Evolutionary conservation across 2,888 invertebrate genomes (phyloP).

Genomic region (Sipunculus nudus): DNA sequence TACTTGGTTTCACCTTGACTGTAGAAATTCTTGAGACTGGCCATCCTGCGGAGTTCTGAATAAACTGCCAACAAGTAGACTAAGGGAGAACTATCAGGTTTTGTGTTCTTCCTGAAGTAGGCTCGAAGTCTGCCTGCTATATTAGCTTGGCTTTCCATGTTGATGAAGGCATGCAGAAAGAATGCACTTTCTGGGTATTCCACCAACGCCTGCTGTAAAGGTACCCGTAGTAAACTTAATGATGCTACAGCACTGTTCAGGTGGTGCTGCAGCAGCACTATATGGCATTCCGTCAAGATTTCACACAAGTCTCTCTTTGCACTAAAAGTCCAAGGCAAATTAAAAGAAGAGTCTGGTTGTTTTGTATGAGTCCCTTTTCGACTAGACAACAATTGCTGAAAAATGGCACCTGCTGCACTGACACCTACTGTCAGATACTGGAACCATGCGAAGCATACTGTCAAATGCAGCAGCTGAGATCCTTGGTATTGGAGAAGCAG

Average conservation of each 20-base stretch:
- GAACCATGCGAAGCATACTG: constrained; percentile 55
- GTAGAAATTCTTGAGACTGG: no score
- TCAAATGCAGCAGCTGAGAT: constrained; percentile 27
- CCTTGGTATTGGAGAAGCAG: constrained; percentile 2
- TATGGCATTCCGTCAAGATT: constrained; percentile 11
- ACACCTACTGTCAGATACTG: constrained; percentile 53
- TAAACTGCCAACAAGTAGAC: constrained; percentile 39
- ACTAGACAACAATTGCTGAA: constrained; percentile 27
- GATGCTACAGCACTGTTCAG: constrained; percentile 43
- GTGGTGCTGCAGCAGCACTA: constrained; percentile 48
- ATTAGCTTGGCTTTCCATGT: constrained; percentile 50
- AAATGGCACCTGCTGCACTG: constrained; percentile 29
- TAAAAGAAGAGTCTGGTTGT: constrained; percentile 18
- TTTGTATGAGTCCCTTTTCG: neutral
- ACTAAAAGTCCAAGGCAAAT: neutral
- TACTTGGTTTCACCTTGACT: no score
- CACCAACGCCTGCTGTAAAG: constrained; percentile 45
- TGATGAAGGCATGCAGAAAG: constrained; percentile 50
- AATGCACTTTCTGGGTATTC: constrained; percentile 47
- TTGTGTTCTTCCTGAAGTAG: constrained; percentile 47
- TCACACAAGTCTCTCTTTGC: no score
- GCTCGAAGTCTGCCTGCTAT: constrained; percentile 53
- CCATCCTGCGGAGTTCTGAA: constrained; percentile 45
- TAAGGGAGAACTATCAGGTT: constrained; percentile 30
- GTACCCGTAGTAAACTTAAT: constrained; percentile 43